Evolutionary conservation across 2,797 vertebrate genomes (phyloP).

Genomic region (Aphelocoma californica): DNA sequence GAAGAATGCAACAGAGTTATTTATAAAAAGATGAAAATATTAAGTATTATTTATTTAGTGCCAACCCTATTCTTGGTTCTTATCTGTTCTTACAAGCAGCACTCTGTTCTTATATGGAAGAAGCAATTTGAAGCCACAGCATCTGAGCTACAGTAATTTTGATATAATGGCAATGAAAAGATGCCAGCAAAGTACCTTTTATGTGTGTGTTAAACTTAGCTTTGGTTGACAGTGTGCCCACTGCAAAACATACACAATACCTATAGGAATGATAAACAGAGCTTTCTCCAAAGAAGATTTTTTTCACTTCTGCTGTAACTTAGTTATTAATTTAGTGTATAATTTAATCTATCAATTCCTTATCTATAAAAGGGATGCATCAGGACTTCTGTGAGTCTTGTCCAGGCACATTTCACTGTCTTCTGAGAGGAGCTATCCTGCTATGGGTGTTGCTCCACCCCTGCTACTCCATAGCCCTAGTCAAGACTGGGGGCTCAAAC

Average conservation of each 20-base stretch:
- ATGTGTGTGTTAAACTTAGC: slow-evolving; percentile 29
- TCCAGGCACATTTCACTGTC: neutral
- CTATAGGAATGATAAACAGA: slow-evolving; percentile 45
- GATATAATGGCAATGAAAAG: slow-evolving; percentile 39
- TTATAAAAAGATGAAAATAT: slow-evolving; percentile 30
- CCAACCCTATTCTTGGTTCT: slow-evolving; percentile 38
- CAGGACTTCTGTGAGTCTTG: neutral
- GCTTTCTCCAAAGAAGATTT: slow-evolving; percentile 6
- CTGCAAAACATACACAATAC: slow-evolving; percentile 52
- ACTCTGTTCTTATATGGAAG: slow-evolving; percentile 26
- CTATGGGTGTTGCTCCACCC: neutral
- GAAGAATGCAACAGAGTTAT: slow-evolving; percentile 21
- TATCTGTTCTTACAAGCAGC: slow-evolving; percentile 50
- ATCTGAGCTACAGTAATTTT: slow-evolving; percentile 48
- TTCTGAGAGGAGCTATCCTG: neutral
- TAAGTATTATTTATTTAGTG: slow-evolving; percentile 23
- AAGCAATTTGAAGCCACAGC: slow-evolving; percentile 14
- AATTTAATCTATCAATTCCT: slow-evolving; percentile 24
- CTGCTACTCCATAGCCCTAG: neutral
- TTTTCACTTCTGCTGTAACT: neutral
- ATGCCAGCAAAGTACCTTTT: slow-evolving; percentile 49
- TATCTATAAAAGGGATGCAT: slow-evolving; percentile 20
- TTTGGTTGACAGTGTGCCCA: slow-evolving; percentile 58
- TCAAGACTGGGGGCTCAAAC: neutral
- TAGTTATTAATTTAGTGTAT: neutral